Conservation (phyloP, 2,888 invertebrate genomes). For the Tineola bisselliella region DNA sequence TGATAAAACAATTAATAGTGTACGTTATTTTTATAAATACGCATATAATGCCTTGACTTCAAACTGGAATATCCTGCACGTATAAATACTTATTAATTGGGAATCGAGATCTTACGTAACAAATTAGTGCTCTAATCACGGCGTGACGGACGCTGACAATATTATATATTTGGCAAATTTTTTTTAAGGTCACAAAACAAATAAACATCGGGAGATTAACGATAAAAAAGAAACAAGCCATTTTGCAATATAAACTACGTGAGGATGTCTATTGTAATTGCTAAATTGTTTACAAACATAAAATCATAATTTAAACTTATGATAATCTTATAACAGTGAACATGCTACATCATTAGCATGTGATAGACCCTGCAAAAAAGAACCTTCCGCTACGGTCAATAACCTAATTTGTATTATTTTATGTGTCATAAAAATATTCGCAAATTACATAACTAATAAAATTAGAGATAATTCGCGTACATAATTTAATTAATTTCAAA, state of each 20-base stretch:
- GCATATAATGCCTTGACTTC: no score
- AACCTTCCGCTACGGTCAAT: background rate
- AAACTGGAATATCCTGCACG: no score
- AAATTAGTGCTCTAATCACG: no score
- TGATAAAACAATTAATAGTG: no score
- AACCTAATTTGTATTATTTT: background rate
- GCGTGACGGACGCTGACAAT: no score
- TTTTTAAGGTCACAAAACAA: background rate
- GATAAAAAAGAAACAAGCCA: background rate
- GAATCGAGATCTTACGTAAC: no score
- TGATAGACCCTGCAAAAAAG: background rate
- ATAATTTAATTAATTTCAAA: no score
- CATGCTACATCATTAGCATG: background rate
- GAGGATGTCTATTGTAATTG: constrained; percentile 1
- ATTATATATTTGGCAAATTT: background rate
- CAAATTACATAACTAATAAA: background rate
- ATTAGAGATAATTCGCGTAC: no score
- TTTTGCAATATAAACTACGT: constrained; percentile 4
- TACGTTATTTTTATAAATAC: no score
- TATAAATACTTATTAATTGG: no score
- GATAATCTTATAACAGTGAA: background rate
- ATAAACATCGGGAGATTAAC: constrained; percentile 1
- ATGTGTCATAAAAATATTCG: no score
- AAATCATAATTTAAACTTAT: background rate
- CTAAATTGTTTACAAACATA: background rate